Conservation (phyloP, 2,113 vertebrate genomes). For the Oreochromis spilurus region DNA sequence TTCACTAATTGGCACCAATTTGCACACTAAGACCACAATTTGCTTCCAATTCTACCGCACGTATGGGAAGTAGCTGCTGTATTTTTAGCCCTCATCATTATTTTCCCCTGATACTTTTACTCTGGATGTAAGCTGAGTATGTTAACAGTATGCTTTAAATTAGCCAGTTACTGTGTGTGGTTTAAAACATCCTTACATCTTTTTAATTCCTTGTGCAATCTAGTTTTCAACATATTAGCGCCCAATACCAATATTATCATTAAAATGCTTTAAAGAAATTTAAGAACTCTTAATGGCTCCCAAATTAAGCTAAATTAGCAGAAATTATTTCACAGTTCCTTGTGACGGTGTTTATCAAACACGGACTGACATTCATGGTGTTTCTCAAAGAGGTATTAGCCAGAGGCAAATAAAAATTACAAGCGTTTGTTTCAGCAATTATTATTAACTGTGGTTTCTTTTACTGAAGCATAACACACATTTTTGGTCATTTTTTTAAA, state of each 20-base stretch:
- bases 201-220: not conserved
- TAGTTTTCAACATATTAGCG: not conserved
- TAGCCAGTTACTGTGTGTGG: not conserved
- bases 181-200: not conserved
- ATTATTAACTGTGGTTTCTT: not conserved
- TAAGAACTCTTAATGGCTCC: not conserved
- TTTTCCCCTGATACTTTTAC: not conserved
- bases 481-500: not conserved
- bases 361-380: not conserved
- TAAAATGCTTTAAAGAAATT: not conserved
- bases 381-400: not conserved
- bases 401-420: not conserved
- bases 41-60: not conserved
- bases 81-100: not conserved
- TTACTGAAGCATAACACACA: not conserved
- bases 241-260: not conserved
- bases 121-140: not conserved
- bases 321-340: not conserved
- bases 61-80: not conserved
- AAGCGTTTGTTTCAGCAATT: not conserved
- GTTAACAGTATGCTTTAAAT: not conserved
- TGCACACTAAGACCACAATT: not conserved
- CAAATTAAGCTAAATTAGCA: not conserved
- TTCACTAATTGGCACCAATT: slow-evolving; percentile 6
- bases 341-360: not conserved